These are phyloP conservation scores for Timema podura DNA, from an alignment of 2,888 invertebrate species.

Conservation along the genomic window DNA sequence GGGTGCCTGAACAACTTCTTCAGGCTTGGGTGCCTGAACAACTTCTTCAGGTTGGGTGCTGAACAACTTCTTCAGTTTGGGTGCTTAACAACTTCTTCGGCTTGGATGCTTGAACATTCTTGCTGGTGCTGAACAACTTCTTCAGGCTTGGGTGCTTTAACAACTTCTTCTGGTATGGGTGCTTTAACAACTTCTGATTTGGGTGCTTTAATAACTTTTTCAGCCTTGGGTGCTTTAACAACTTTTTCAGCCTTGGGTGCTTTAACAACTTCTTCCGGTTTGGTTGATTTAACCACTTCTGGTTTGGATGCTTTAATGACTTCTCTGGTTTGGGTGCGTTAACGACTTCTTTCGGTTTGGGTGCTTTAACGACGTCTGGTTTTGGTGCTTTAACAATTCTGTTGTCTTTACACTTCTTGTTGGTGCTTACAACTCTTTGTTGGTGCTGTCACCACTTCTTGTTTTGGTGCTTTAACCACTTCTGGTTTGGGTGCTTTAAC, in stretches of 20 bases:
- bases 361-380: too few relatives aligned
- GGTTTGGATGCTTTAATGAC: too few relatives aligned
- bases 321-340: too few relatives aligned
- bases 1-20: background rate
- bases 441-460: constrained; percentile 2
- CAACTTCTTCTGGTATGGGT: background rate
- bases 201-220: background rate
- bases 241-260: background rate
- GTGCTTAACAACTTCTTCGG: too few relatives aligned
- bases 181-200: background rate
- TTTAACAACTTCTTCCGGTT: background rate
- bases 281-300: background rate
- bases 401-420: too few relatives aligned
- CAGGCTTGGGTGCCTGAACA: background rate
- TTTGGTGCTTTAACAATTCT: too few relatives aligned
- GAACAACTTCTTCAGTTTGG: too few relatives aligned
- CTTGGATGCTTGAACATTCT: too few relatives aligned
- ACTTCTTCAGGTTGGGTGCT: background rate
- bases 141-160: constrained; percentile 1
- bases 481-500: background rate
- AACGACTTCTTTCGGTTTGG: too few relatives aligned
- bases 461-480: background rate
- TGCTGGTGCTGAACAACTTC: background rate
- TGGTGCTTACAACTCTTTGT: background rate
- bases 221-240: background rate